These are phyloP conservation scores for Nematopogon swammerdamellus DNA, from an alignment of 2,888 invertebrate genomes.

Conservation along the genomic window DNA sequence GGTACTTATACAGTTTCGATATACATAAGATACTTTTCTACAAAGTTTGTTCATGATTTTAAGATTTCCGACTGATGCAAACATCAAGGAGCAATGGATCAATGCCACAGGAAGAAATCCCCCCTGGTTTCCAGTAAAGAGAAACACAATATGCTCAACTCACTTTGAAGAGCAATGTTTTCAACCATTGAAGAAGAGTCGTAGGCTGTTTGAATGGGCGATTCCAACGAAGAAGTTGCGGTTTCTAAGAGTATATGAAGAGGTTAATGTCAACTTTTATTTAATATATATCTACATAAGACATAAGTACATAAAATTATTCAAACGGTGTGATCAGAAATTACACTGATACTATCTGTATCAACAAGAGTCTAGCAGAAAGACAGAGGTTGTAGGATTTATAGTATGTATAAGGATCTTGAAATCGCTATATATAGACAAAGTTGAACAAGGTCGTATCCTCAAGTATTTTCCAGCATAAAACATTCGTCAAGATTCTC, in stretches of 20 bases:
- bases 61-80: neutral
- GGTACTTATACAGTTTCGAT: too few species aligned
- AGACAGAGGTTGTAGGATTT: neutral
- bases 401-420: neutral
- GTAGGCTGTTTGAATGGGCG: constrained; percentile 8
- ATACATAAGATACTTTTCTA: too few species aligned
- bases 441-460: too few species aligned
- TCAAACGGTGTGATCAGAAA: too few species aligned
- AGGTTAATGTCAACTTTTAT: neutral
- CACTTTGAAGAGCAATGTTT: constrained; percentile 4
- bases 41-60: neutral
- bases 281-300: neutral
- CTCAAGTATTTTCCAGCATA: too few species aligned
- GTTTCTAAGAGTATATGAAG: neutral
- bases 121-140: neutral
- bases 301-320: too few species aligned
- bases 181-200: constrained; percentile 6
- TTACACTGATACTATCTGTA: too few species aligned
- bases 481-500: too few species aligned
- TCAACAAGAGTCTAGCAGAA: too few species aligned
- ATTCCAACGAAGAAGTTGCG: constrained; percentile 7
- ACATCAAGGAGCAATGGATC: neutral
- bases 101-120: neutral
- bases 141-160: neutral
- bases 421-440: too few species aligned